Base-by-base conservation (phyloP, 1,140 invertebrate species). In the Triops longicaudatus region DNA sequence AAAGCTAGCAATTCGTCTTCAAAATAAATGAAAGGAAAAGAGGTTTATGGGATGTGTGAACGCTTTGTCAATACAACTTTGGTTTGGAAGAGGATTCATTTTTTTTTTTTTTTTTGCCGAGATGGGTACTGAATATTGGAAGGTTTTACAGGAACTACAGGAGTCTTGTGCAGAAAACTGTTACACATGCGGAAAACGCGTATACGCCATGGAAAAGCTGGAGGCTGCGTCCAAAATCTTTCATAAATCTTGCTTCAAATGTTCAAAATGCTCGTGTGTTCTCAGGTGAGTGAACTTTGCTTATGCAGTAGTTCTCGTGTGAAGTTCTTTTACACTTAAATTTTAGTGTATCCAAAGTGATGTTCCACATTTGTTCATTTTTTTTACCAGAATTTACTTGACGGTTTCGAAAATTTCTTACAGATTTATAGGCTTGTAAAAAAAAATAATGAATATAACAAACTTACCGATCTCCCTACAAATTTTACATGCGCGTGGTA, bases 141-240 rank as follows among this genome's bases (percentile, higher is more conserved):
- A 76, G 44, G 27, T 28, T 72, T 81, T 82, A 80, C 81, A 88
- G 86, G 87, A 87, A 81, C 82, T 86, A 41, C 84, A 86, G 80
- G 84, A 87, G 72, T 87, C 85, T 78, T 85, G 85, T 79, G 83
- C 85, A 79, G 91, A 92, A 81, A 85, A 87, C 72, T 93, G 92
- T 81, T 87, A 89, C 78, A 87, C 88, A 80, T 94, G 92, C 83
- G 85, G 88, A 77, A 90, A 89, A 82, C 89, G 88, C 79, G 91
- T 93, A 28, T 94, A 93, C 84, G 91, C 90, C 10, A 87, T 93
- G 86, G 92, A 94, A 83, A 91, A 91, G 84, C 86, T 92, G 63
- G 91, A 93, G 81, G 90, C 90, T 63, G 89, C 90, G 82, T 91
- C 90, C 79, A 89, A 89, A 82, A 86, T 90, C 73, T 91, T 91